Evolutionary conservation across 2,113 vertebrate species (phyloP).

Genomic region (Oxyruncus cristatus): DNA sequence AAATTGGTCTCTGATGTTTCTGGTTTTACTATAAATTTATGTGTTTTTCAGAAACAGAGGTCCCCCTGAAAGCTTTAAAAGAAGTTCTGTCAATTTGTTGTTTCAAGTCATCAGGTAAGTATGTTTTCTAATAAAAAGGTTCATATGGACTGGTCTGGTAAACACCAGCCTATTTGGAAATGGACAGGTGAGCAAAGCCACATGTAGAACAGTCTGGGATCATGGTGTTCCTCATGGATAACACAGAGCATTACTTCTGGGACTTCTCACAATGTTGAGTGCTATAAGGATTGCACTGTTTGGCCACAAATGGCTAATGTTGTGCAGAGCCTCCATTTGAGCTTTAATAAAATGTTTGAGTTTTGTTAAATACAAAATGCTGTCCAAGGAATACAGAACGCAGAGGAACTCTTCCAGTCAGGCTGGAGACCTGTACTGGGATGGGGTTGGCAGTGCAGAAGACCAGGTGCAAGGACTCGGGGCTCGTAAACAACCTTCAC

Average conservation of each 20-base stretch:
- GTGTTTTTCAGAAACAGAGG: not conserved
- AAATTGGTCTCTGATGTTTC: not conserved
- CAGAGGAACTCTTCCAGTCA: not conserved
- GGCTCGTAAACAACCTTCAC: not conserved
- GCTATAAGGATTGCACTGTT: not conserved
- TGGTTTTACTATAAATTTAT: not conserved
- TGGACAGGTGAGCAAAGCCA: not conserved
- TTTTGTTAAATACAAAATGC: not conserved
- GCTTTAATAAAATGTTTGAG: not conserved
- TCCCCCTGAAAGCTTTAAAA: not conserved
- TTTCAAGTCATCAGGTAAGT: not conserved
- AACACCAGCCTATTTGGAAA: not conserved
- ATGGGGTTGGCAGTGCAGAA: not conserved
- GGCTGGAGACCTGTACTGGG: not conserved
- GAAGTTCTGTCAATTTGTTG: not conserved
- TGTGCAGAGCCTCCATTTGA: not conserved
- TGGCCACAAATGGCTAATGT: not conserved
- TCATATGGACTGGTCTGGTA: not conserved
- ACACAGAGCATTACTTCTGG: rapidly evolving
- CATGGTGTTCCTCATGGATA: not conserved
- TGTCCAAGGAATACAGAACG: not conserved
- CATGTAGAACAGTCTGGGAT: rapidly evolving
- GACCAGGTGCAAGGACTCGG: not conserved
- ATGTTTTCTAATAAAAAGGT: not conserved
- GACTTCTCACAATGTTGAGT: rapidly evolving